Percentiles rank a stretch among this genome's conserved stretches.
Evolutionary conservation across 2,797 vertebrate genomes (phyloP).

Genomic region (Alfaro cultratus): DNA sequence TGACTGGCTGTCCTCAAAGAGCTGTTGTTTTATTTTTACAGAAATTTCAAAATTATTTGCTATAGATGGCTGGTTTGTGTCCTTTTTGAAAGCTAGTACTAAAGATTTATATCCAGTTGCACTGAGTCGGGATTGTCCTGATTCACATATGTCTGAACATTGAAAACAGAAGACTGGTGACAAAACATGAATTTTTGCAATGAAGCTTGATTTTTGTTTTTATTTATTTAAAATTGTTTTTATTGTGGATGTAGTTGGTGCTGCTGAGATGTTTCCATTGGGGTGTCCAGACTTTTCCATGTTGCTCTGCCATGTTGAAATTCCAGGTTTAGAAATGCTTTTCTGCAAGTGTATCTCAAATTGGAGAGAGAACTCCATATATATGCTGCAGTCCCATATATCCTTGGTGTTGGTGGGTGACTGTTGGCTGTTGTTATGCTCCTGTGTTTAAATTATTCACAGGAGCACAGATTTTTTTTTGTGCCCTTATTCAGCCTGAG

Average conservation of each 20-base stretch:
- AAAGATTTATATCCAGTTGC: neutral
- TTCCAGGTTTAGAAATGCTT: neutral
- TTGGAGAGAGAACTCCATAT: neutral
- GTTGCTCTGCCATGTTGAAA: neutral
- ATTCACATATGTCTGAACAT: neutral
- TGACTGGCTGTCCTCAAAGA: neutral
- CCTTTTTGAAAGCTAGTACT: neutral
- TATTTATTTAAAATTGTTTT: neutral
- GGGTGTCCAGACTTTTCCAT: neutral
- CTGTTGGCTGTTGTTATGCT: neutral
- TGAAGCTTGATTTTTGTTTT: neutral
- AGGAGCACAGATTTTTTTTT: neutral
- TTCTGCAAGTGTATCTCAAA: neutral
- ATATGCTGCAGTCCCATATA: neutral
- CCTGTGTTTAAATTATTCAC: conserved; percentile 3
- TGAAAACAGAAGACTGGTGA: neutral
- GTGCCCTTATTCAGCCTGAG: neutral
- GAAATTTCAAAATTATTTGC: neutral
- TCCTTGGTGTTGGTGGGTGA: neutral
- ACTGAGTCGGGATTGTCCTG: neutral
- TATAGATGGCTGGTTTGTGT: neutral
- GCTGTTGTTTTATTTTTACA: neutral
- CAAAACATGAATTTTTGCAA: neutral
- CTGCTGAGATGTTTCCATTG: neutral
- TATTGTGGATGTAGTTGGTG: neutral